A percentile compares a stretch with the other conserved stretches of the same genome.
Conservation (phyloP, 2,888 invertebrate species). For the Amphipoea oculea region DNA sequence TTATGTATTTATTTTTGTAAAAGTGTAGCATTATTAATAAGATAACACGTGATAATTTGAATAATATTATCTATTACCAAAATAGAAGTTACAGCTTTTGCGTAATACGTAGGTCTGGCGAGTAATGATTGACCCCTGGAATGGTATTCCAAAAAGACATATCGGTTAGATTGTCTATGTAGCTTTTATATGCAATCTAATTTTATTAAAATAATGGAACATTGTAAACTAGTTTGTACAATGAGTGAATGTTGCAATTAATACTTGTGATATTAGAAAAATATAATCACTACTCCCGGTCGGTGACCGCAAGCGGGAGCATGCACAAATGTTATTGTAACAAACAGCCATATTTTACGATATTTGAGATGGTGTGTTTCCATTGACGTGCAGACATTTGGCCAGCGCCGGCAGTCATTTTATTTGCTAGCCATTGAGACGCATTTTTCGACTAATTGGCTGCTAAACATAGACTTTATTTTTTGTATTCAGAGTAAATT, state of each 20-base stretch:
- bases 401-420: constrained; percentile 52
- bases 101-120: constrained; percentile 61
- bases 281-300: constrained; percentile 72
- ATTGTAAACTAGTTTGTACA: constrained; percentile 74
- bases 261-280: constrained; percentile 88
- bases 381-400: constrained; percentile 53
- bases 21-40: constrained; percentile 70
- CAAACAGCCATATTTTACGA: constrained; percentile 88
- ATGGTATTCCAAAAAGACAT: constrained; percentile 79
- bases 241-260: constrained; percentile 82
- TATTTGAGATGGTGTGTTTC: constrained; percentile 71
- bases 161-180: constrained; percentile 79
- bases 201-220: constrained; percentile 63
- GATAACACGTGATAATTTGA: constrained; percentile 73
- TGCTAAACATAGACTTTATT: constrained; percentile 55
- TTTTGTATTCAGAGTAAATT: constrained; percentile 59
- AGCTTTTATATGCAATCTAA: constrained; percentile 77
- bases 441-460: constrained; percentile 48
- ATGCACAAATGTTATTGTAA: constrained; percentile 86
- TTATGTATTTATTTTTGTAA: constrained; percentile 86
- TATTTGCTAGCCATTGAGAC: constrained; percentile 51
- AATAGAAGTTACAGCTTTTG: constrained; percentile 64
- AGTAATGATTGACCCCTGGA: constrained; percentile 66
- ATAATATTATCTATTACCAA: constrained; percentile 69
- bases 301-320: constrained; percentile 63